Evolutionary conservation across 2,113 vertebrate genomes (phyloP).

Genomic region (Percopsis transmontana): DNA sequence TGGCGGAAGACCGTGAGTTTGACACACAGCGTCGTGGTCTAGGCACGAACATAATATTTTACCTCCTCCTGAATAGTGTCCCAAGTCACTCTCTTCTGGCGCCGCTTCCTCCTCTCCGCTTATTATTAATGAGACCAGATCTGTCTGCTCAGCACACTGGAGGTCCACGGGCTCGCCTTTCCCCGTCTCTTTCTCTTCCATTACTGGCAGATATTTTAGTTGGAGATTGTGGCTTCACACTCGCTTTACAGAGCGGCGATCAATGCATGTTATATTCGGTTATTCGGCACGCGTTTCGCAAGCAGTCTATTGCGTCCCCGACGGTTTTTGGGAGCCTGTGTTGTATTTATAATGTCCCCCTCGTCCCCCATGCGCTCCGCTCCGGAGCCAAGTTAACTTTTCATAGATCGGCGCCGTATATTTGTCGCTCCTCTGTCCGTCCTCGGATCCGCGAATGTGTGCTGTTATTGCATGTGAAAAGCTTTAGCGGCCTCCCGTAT

Average conservation of each 20-base stretch:
- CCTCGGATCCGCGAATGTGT: slow-evolving; percentile 8
- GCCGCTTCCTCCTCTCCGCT: slow-evolving; percentile 77
- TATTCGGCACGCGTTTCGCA: slow-evolving; percentile 63
- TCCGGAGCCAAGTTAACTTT: slow-evolving; percentile 80
- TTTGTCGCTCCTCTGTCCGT: slow-evolving; percentile 58
- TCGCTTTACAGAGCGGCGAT: slow-evolving; percentile 35
- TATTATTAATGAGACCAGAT: slow-evolving; percentile 80
- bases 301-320: slow-evolving; percentile 71
- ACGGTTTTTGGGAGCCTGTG: slow-evolving; percentile 55
- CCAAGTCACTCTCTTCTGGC: slow-evolving; percentile 60
- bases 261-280: slow-evolving; percentile 66
- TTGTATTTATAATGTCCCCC: slow-evolving; percentile 58
- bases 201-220: slow-evolving; percentile 39
- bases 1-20: slow-evolving; percentile 20
- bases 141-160: slow-evolving; percentile 71
- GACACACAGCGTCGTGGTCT: slow-evolving; percentile 9
- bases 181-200: slow-evolving; percentile 70
- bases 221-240: slow-evolving; percentile 8
- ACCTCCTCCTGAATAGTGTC: slow-evolving; percentile 70
- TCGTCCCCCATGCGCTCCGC: slow-evolving; percentile 65
- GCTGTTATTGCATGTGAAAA: slow-evolving; percentile 37
- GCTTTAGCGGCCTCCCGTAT: slow-evolving; percentile 71
- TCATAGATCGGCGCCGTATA: slow-evolving; percentile 50
- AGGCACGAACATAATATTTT: slow-evolving; percentile 26
- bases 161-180: slow-evolving; percentile 67